Percentiles rank a stretch among this genome's conserved stretches.
phyloP scores from a whole-genome alignment of 2,797 vertebrate species.

The Mormyrus proboscirostris region DNA sequence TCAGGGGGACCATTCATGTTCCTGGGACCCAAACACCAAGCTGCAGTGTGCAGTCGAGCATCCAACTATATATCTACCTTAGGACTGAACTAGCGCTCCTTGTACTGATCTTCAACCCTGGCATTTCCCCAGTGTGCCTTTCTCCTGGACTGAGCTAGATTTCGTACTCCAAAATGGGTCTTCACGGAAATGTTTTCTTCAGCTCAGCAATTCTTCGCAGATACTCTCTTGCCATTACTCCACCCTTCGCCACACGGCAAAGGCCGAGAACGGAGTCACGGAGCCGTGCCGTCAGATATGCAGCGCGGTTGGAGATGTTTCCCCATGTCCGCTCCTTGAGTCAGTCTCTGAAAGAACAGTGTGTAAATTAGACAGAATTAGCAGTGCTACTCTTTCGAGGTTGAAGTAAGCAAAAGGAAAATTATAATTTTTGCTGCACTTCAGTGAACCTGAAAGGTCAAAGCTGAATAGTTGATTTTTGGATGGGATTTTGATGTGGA shows the following conservation, averaged over 20 bases:
- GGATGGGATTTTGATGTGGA: neutral
- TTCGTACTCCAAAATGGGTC: neutral
- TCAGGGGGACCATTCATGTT: conserved; percentile 63
- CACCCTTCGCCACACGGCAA: neutral
- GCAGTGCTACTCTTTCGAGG: neutral
- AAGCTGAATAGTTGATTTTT: neutral
- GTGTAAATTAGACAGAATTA: neutral
- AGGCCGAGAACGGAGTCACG: neutral
- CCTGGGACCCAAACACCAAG: conserved; percentile 43
- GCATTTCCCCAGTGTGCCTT: neutral
- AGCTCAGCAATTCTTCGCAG: neutral
- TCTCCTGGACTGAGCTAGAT: conserved; percentile 7
- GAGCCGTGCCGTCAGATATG: neutral
- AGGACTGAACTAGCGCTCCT: neutral
- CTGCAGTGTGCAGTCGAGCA: neutral
- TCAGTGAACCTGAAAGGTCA: neutral
- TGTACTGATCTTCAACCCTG: conserved; percentile 22
- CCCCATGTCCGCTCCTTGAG: neutral
- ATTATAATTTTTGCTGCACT: neutral
- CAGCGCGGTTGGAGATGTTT: neutral
- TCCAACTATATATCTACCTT: conserved; percentile 4
- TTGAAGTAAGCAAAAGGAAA: neutral
- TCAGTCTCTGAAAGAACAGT: conserved; percentile 8
- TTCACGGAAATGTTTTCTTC: conserved; percentile 7
- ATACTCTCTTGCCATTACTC: conserved; percentile 9